Conservation (phyloP, 2,113 vertebrate genomes). For the Phyllostomus discolor region DNA sequence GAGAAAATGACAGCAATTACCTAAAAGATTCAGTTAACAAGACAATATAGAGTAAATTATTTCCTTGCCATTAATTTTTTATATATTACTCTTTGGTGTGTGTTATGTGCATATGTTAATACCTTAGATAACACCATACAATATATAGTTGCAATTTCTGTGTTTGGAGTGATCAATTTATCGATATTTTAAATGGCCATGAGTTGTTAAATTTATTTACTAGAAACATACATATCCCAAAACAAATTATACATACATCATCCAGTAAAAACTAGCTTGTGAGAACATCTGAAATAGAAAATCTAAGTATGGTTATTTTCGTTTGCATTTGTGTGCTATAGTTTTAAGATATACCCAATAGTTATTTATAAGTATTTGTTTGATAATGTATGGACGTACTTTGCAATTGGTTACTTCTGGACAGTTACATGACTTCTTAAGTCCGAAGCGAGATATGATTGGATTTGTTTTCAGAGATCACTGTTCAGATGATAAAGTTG, state of each 20-base stretch:
- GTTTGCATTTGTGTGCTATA: background rate
- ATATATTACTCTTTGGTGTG: background rate
- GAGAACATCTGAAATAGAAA: background rate
- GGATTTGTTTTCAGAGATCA: background rate
- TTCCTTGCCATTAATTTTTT: background rate
- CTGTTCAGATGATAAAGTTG: background rate
- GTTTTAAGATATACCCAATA: background rate
- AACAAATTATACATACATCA: background rate
- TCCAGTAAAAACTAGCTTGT: background rate
- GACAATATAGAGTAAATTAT: background rate
- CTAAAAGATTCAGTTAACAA: background rate
- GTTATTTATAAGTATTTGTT: background rate
- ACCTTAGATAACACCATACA: background rate
- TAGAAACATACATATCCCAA: background rate
- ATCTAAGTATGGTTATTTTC: background rate
- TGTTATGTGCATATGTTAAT: background rate
- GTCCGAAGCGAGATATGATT: background rate
- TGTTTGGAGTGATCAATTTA: background rate
- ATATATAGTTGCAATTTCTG: background rate
- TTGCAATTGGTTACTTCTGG: background rate
- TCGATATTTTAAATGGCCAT: background rate
- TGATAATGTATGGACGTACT: background rate
- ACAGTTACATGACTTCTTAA: background rate
- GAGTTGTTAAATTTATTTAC: background rate
- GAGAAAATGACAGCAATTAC: background rate